phyloP scores from a whole-genome alignment of 2,113 vertebrate species.

The Panurus biarmicus region DNA sequence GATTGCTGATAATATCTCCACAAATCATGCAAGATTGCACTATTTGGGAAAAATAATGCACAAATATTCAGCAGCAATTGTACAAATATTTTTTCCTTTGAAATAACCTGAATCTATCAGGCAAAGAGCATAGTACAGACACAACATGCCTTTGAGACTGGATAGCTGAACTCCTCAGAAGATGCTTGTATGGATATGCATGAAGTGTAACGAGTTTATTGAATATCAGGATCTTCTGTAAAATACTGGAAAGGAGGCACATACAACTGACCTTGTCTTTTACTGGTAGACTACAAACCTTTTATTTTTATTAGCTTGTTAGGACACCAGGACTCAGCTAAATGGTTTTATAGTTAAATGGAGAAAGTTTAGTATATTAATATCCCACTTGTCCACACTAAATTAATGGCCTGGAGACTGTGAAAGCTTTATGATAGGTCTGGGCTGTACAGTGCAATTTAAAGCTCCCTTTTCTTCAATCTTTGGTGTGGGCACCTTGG shows the following conservation, averaged over 20 bases:
- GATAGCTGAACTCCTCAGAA: background rate
- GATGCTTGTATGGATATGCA: background rate
- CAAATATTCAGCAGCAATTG: background rate
- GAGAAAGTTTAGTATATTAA: slow-evolving; percentile 4
- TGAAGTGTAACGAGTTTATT: background rate
- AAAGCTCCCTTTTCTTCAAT: background rate
- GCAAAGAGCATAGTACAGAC: background rate
- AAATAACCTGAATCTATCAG: background rate
- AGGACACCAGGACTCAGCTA: background rate
- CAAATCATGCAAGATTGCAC: background rate
- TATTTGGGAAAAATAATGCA: background rate
- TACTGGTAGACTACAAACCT: background rate
- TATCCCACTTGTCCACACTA: background rate
- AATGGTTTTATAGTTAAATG: slow-evolving; percentile 5
- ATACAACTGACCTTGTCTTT: background rate
- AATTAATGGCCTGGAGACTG: background rate
- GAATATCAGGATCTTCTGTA: background rate
- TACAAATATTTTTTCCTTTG: background rate
- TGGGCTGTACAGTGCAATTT: background rate
- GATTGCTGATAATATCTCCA: background rate
- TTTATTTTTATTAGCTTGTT: slow-evolving; percentile 37
- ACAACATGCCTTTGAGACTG: background rate
- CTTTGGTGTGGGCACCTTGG: background rate
- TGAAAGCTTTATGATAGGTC: background rate
- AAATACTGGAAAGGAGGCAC: background rate